Evolutionary conservation across 2,797 vertebrate genomes (phyloP).

Genomic region (Epinephelus coioides): DNA sequence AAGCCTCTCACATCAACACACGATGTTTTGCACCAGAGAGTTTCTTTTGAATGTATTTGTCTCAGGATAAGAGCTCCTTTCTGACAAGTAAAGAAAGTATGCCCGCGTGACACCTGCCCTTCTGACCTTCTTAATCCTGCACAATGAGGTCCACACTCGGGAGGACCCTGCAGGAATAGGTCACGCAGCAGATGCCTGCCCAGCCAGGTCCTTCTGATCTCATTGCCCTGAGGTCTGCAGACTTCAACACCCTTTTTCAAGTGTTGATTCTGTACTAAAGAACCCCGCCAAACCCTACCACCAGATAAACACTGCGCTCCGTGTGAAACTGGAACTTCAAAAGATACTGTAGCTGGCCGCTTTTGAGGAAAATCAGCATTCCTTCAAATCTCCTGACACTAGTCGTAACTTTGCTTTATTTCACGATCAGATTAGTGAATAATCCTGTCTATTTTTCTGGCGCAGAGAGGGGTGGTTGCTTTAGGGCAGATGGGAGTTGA

Average conservation of each 20-base stretch:
- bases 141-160: conserved; percentile 50
- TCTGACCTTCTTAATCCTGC: conserved; percentile 54
- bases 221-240: conserved; percentile 37
- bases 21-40: conserved; percentile 36
- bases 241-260: conserved; percentile 40
- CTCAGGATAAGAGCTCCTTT: conserved; percentile 34
- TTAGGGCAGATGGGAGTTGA: conserved; percentile 30
- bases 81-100: conserved; percentile 49
- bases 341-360: conserved; percentile 16
- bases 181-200: conserved; percentile 67
- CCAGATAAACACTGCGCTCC: conserved; percentile 38
- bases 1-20: conserved; percentile 36
- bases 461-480: conserved; percentile 7
- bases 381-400: conserved; percentile 35
- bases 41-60: conserved; percentile 58
- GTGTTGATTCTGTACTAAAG: conserved; percentile 47
- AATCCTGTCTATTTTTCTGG: conserved; percentile 28
- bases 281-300: conserved; percentile 17
- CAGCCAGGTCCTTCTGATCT: conserved; percentile 52
- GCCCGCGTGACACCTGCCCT: conserved; percentile 51
- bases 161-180: conserved; percentile 57
- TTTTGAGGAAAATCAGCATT: conserved; percentile 53
- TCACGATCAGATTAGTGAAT: conserved; percentile 40
- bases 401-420: conserved; percentile 30
- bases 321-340: conserved; percentile 46